Evolutionary conservation across 2,113 vertebrate genomes (phyloP).

Genomic region (Tenebrosternarchus preto): DNA sequence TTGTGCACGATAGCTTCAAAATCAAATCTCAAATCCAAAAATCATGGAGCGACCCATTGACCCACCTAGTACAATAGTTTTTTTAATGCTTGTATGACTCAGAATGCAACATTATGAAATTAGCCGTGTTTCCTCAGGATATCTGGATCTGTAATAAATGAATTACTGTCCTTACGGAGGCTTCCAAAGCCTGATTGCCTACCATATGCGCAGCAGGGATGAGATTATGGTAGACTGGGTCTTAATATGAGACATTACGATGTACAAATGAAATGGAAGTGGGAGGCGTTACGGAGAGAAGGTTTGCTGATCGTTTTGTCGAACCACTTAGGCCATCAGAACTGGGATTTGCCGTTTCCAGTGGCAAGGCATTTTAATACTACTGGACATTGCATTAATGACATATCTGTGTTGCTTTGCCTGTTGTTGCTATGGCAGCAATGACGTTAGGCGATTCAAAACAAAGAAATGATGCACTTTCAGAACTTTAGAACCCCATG

Average conservation of each 20-base stretch:
- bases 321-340: too few relatives aligned
- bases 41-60: neutral
- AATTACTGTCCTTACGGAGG: constrained; percentile 4
- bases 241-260: neutral
- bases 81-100: constrained; percentile 1
- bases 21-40: neutral
- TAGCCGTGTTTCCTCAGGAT: constrained; percentile 14
- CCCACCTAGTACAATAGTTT: neutral
- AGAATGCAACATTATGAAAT: constrained; percentile 23
- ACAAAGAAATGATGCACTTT: too few relatives aligned
- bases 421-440: too few relatives aligned
- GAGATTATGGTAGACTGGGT: neutral
- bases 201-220: constrained; percentile 26
- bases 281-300: too few relatives aligned
- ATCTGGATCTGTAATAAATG: constrained; percentile 27
- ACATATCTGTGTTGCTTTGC: too few relatives aligned
- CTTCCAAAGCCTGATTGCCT: neutral
- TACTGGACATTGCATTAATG: too few relatives aligned
- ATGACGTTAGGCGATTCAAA: too few relatives aligned
- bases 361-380: too few relatives aligned
- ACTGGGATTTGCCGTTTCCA: too few relatives aligned
- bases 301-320: too few relatives aligned
- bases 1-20: neutral
- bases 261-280: neutral
- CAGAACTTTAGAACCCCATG: too few relatives aligned